Evolutionary conservation across 2,888 invertebrate species (phyloP).

Genomic region (Cerceris ruficornis): DNA sequence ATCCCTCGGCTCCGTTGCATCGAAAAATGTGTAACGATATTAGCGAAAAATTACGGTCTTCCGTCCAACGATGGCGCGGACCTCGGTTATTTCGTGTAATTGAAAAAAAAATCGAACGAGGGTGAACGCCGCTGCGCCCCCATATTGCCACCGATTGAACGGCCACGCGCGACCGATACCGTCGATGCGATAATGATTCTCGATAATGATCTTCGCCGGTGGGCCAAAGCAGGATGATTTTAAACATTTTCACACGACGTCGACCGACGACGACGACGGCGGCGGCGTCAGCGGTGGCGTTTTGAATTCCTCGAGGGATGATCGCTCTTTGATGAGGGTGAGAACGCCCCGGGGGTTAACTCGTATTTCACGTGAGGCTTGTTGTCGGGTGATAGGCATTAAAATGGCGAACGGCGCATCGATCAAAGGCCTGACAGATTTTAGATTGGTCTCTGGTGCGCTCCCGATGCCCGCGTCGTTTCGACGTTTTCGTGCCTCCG

Average conservation of each 20-base stretch:
- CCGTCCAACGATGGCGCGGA: too few relatives aligned
- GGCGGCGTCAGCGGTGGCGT: slow-evolving; percentile 54
- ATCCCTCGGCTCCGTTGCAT: too few relatives aligned
- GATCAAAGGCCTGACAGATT: slow-evolving; percentile 81
- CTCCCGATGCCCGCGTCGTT: slow-evolving; percentile 56
- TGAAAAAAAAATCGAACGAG: not conserved
- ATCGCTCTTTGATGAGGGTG: slow-evolving; percentile 77
- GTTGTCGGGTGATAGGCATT: slow-evolving; percentile 78
- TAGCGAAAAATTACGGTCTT: too few relatives aligned
- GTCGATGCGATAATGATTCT: slow-evolving; percentile 52
- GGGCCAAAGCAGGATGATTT: slow-evolving; percentile 50
- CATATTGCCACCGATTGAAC: not conserved
- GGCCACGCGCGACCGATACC: not conserved
- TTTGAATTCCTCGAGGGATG: slow-evolving; percentile 79
- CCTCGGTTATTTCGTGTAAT: not conserved
- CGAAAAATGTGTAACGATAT: too few relatives aligned
- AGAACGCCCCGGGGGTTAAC: slow-evolving; percentile 75
- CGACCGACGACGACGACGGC: slow-evolving; percentile 18
- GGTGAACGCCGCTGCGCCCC: not conserved
- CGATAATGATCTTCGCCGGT: slow-evolving; percentile 50
- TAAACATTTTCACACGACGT: slow-evolving; percentile 69
- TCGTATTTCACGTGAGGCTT: slow-evolving; percentile 76
- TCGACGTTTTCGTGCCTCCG: slow-evolving; percentile 63
- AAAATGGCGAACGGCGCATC: slow-evolving; percentile 79
- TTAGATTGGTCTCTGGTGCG: slow-evolving; percentile 76